Evolutionary conservation across 2,797 vertebrate species (phyloP).

Genomic region (Brachyalestes nurse): DNA sequence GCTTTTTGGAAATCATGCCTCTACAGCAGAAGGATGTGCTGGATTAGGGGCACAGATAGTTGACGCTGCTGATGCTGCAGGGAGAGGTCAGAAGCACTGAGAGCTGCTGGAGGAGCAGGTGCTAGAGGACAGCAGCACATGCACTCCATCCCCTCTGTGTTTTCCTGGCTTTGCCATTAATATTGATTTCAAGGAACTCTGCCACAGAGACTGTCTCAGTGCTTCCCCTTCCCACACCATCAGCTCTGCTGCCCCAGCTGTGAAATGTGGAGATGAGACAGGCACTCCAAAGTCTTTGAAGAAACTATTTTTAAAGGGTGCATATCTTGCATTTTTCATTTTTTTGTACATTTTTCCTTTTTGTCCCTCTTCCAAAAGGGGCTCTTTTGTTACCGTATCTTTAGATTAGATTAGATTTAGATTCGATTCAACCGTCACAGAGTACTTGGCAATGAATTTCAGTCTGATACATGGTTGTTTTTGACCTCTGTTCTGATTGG

Average conservation of each 20-base stretch:
- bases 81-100: not conserved
- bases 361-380: too few species aligned
- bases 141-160: not conserved
- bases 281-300: not conserved
- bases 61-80: not conserved
- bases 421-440: too few species aligned
- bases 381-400: too few species aligned
- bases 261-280: not conserved
- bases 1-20: slow-evolving; percentile 3
- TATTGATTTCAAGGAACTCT: slow-evolving; percentile 11
- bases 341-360: too few species aligned
- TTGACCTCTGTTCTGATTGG: slow-evolving; percentile 5
- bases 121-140: slow-evolving; percentile 1
- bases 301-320: not conserved
- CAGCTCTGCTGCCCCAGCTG: not conserved
- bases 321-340: not conserved
- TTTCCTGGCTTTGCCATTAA: not conserved
- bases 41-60: not conserved
- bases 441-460: too few species aligned
- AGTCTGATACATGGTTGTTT: too few species aligned
- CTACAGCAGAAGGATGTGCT: not conserved
- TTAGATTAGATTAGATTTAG: too few species aligned
- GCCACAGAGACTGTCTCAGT: not conserved
- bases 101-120: not conserved
- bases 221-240: not conserved